Evolutionary conservation across 2,797 vertebrate genomes (phyloP).

Genomic region (Austrolebias charrua): DNA sequence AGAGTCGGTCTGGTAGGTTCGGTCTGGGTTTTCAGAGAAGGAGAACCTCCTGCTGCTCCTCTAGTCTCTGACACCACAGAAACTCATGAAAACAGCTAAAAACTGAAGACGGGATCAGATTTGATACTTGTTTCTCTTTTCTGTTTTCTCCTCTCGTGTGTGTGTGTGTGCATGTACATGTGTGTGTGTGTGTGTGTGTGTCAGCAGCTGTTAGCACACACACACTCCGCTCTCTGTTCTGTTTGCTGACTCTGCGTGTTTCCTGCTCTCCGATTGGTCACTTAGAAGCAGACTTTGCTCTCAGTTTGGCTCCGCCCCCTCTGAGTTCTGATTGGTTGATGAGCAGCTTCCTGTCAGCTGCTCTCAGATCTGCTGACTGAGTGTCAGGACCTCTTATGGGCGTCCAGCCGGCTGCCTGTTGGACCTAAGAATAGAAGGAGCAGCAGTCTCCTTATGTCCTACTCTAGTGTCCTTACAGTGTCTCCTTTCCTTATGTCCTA

Average conservation of each 20-base stretch:
- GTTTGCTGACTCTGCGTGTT: slow-evolving; percentile 48
- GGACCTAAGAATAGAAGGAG: slow-evolving; percentile 70
- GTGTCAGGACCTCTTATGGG: slow-evolving; percentile 65
- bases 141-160: not conserved
- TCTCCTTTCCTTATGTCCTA: not conserved
- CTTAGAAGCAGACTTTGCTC: slow-evolving; percentile 42
- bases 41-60: not conserved
- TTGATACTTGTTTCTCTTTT: too few relatives aligned
- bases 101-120: too few relatives aligned
- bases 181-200: slow-evolving; percentile 18
- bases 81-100: too few relatives aligned
- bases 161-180: slow-evolving; percentile 1
- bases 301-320: slow-evolving; percentile 22
- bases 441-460: not conserved
- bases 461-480: not conserved
- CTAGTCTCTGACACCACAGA: too few relatives aligned
- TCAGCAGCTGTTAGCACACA: slow-evolving; percentile 24
- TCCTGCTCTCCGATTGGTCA: slow-evolving; percentile 51
- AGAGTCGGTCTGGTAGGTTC: too few relatives aligned
- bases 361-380: slow-evolving; percentile 47
- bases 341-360: slow-evolving; percentile 55
- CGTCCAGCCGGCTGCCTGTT: slow-evolving; percentile 62
- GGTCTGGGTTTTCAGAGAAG: too few relatives aligned
- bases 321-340: slow-evolving; percentile 41
- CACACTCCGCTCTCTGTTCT: slow-evolving; percentile 22